Percentiles rank a stretch among this genome's conserved stretches.
Evolutionary conservation across 2,797 vertebrate genomes (phyloP).

Genomic region (Linurgus olivaceus): DNA sequence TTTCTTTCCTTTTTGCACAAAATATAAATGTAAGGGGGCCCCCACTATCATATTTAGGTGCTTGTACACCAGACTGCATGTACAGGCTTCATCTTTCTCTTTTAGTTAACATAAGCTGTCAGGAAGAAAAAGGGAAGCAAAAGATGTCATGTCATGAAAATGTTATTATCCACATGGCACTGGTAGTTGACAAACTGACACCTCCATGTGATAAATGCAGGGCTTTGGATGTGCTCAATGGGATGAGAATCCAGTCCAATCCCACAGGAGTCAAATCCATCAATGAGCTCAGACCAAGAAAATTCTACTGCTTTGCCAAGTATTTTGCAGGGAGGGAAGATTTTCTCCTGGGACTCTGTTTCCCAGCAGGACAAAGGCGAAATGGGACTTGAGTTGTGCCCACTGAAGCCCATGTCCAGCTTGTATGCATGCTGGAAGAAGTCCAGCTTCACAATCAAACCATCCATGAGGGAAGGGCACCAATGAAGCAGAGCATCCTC

Average conservation of each 20-base stretch:
- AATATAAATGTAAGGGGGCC: neutral
- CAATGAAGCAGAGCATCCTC: neutral
- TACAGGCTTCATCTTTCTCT: neutral
- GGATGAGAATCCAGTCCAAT: neutral
- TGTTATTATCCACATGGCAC: neutral
- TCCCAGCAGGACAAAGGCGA: neutral
- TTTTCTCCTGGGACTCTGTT: neutral
- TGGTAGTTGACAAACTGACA: neutral
- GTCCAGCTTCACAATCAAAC: neutral
- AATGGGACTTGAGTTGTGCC: neutral
- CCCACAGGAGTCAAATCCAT: neutral
- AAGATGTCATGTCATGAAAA: neutral
- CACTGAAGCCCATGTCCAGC: neutral
- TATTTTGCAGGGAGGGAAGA: neutral
- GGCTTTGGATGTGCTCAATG: neutral
- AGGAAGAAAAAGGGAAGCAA: neutral
- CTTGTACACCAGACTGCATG: neutral
- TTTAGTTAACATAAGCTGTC: neutral
- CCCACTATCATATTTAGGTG: neutral
- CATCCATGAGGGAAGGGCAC: neutral
- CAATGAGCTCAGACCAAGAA: neutral
- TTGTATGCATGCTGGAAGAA: neutral
- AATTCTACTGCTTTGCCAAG: neutral
- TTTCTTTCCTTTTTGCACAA: neutral
- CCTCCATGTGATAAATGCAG: fast-evolving